These are phyloP conservation scores for Murina feae DNA, from an alignment of 2,113 vertebrate species.

Conservation along the genomic window DNA sequence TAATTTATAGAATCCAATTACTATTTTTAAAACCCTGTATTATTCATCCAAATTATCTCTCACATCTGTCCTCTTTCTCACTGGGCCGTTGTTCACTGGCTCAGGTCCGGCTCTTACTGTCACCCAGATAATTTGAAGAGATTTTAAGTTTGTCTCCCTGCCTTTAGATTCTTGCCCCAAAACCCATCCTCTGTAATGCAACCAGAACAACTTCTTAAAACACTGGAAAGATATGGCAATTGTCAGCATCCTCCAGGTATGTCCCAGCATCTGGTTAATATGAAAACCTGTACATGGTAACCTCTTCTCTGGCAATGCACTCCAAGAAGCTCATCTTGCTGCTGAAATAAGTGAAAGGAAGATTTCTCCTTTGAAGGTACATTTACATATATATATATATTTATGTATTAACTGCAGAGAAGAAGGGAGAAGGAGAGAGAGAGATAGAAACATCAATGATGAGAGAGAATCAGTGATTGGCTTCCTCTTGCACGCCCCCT, in stretches of 20 bases:
- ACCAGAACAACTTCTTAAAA: not conserved
- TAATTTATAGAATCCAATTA: not conserved
- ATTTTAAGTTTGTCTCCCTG: not conserved
- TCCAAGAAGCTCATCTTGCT: not conserved
- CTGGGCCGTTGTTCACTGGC: not conserved
- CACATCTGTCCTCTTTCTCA: no score
- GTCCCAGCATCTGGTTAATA: not conserved
- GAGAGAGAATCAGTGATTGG: no score
- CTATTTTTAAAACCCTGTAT: not conserved
- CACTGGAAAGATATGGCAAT: fast-evolving
- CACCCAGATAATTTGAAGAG: not conserved
- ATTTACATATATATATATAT: no score
- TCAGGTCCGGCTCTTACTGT: not conserved
- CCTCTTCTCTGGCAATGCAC: not conserved
- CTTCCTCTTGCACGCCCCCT: no score
- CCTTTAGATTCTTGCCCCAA: not conserved
- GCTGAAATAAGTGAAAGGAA: not conserved
- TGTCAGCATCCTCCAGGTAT: not conserved
- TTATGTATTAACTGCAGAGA: no score
- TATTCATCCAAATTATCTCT: not conserved
- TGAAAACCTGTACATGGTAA: not conserved
- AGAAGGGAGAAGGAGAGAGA: no score
- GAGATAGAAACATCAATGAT: no score
- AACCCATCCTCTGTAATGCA: not conserved
- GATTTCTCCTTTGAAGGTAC: not conserved